Conservation (phyloP, 2,797 vertebrate species). For the Sebastes flavidus region DNA sequence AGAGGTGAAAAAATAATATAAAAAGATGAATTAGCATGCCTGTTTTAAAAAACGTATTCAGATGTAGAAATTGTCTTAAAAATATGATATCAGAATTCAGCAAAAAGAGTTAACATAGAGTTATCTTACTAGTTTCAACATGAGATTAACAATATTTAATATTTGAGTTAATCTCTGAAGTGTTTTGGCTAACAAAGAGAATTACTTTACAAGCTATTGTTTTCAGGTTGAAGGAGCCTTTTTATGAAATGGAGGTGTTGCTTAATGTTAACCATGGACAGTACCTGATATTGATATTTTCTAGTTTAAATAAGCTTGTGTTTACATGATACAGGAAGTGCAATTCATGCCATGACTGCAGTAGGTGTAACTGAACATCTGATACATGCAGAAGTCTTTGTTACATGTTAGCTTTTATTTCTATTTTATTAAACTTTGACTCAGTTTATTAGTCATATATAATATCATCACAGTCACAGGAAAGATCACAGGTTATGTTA, state of each 20-base stretch:
- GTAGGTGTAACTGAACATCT: neutral
- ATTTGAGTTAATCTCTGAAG: neutral
- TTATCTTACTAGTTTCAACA: neutral
- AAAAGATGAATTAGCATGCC: neutral
- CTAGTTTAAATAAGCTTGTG: neutral
- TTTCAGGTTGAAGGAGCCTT: neutral
- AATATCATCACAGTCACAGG: neutral
- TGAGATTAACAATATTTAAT: neutral
- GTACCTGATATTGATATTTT: neutral
- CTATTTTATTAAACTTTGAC: neutral
- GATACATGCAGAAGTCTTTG: neutral
- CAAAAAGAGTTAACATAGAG: neutral
- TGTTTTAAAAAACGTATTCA: neutral
- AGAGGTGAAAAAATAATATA: neutral
- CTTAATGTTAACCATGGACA: neutral
- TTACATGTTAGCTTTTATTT: neutral
- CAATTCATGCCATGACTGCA: neutral
- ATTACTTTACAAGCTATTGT: neutral
- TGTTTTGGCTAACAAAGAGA: neutral
- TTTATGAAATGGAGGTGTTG: neutral
- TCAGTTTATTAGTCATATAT: neutral
- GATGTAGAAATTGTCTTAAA: neutral
- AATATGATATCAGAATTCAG: neutral
- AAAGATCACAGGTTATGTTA: neutral
- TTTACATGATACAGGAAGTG: neutral